Conservation (phyloP, 2,888 invertebrate species). For the Lissonota sp. region DNA sequence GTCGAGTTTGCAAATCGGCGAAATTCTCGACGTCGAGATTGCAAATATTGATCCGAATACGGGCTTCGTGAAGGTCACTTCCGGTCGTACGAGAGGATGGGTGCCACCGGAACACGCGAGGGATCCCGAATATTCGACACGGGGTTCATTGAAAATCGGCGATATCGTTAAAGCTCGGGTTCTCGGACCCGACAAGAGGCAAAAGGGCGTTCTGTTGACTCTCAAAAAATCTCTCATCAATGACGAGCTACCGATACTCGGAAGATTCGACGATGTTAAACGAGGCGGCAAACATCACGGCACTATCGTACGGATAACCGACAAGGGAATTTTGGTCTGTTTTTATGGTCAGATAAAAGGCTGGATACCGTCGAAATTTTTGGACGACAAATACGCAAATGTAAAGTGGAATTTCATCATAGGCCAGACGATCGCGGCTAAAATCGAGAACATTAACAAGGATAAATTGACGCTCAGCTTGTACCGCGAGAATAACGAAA, state of each 20-base stretch:
- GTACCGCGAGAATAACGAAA: slow-evolving; percentile 28
- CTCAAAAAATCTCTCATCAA: slow-evolving; percentile 88
- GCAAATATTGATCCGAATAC: slow-evolving; percentile 67
- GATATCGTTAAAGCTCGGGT: slow-evolving; percentile 87
- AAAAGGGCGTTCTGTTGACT: slow-evolving; percentile 86
- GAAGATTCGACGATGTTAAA: slow-evolving; percentile 84
- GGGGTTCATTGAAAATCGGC: slow-evolving; percentile 85
- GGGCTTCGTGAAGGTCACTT: slow-evolving; percentile 73
- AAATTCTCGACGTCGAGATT: slow-evolving; percentile 74
- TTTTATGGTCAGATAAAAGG: slow-evolving; percentile 87
- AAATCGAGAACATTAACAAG: slow-evolving; percentile 66
- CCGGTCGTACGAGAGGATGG: slow-evolving; percentile 72
- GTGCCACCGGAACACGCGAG: slow-evolving; percentile 74
- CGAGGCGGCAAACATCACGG: slow-evolving; percentile 86
- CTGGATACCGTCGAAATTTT: slow-evolving; percentile 83
- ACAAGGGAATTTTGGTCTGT: slow-evolving; percentile 85
- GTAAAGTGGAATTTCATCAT: slow-evolving; percentile 85
- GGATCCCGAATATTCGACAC: slow-evolving; percentile 80
- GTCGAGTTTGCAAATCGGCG: slow-evolving; percentile 72
- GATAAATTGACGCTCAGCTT: slow-evolving; percentile 67
- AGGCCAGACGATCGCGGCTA: slow-evolving; percentile 85
- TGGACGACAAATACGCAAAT: slow-evolving; percentile 79
- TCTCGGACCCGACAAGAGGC: slow-evolving; percentile 84
- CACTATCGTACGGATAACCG: slow-evolving; percentile 85
- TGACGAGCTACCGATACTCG: slow-evolving; percentile 85